Conservation (phyloP, 1,140 invertebrate genomes). For the Ooceraea biroi region DNA sequence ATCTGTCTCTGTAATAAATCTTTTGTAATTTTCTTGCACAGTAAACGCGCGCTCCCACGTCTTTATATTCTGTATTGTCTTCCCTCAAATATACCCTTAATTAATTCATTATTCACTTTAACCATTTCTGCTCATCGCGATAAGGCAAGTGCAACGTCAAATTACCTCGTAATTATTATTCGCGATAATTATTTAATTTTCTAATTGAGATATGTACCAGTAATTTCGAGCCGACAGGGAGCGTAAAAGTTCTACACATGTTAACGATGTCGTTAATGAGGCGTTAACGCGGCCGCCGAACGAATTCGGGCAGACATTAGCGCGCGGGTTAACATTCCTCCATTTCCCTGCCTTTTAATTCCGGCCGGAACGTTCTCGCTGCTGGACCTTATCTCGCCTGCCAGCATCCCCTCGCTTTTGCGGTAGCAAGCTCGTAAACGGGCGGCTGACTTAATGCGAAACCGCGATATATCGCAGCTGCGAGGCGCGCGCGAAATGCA, state of each 20-base stretch:
- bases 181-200: background rate
- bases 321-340: constrained; percentile 8
- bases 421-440: constrained; percentile 39
- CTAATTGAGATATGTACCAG: background rate
- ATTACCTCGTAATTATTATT: too few species aligned
- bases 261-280: background rate
- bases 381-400: constrained; percentile 25
- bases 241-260: background rate
- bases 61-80: too few species aligned
- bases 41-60: too few species aligned
- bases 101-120: too few species aligned
- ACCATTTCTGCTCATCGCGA: too few species aligned
- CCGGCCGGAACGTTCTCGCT: background rate
- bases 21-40: too few species aligned
- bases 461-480: constrained; percentile 38
- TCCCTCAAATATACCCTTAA: too few species aligned
- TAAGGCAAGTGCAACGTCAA: too few species aligned
- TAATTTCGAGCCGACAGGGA: background rate
- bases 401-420: constrained; percentile 20
- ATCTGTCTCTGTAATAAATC: too few species aligned
- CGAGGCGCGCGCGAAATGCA: constrained; percentile 20
- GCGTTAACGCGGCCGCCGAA: background rate
- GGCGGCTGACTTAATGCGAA: constrained; percentile 52
- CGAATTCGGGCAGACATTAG: constrained; percentile 9
- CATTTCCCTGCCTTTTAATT: constrained; percentile 40